Conservation (phyloP, 2,888 invertebrate genomes). For the Rapana venosa region DNA sequence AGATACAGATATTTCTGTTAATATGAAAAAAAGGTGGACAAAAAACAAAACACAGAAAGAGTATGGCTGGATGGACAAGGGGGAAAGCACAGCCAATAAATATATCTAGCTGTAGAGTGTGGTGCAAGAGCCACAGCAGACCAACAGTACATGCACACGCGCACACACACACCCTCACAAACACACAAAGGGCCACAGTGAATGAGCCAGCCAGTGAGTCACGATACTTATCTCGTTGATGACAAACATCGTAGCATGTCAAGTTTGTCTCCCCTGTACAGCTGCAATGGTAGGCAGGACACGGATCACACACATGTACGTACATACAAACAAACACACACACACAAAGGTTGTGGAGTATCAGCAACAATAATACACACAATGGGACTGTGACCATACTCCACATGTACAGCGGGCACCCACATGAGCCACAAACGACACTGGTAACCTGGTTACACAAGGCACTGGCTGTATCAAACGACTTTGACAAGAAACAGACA, state of each 20-base stretch:
- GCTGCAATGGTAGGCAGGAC: constrained; percentile 12
- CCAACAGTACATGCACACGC: background rate
- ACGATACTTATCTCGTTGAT: constrained; percentile 40
- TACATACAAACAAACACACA: constrained; percentile 23
- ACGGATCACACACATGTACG: constrained; percentile 26
- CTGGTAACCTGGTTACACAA: background rate
- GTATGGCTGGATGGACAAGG: background rate
- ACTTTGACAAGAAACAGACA: background rate
- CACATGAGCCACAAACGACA: background rate
- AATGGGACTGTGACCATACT: background rate
- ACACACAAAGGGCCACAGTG: constrained; percentile 17
- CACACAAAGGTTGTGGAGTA: background rate
- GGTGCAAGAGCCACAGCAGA: background rate
- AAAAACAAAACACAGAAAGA: background rate
- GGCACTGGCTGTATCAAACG: background rate
- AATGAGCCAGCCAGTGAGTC: constrained; percentile 9
- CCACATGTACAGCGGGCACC: background rate
- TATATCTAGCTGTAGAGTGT: background rate
- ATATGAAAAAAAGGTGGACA: no score
- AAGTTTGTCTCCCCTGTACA: constrained; percentile 26
- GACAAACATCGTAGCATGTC: constrained; percentile 33
- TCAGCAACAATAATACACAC: background rate
- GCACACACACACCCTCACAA: background rate
- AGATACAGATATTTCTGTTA: no score
- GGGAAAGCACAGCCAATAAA: background rate